Evolutionary conservation across 1,140 invertebrate species (phyloP), one percentile per base, ranked within the genome.

Genomic region (Melipona quadrifasciata): DNA sequence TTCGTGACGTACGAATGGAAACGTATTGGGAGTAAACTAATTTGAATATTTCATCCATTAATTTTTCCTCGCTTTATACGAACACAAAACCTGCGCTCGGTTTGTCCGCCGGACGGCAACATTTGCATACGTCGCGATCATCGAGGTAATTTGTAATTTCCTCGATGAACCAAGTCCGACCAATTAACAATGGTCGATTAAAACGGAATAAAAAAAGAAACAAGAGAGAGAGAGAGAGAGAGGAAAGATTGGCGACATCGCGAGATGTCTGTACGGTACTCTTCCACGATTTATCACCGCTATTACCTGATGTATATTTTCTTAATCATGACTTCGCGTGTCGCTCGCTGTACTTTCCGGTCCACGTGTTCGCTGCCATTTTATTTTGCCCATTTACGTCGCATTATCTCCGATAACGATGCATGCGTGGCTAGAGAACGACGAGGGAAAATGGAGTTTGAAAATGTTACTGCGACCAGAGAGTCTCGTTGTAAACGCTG

Each of bases 321-420:
- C 31, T 61, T 61, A 76, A 76, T 39, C 31, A 39, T 61, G 21
- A 61, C 21, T n/a, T 76, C 21, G 74, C 74, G 55, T 76, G 73
- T 31, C 47, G 58, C 19, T 24, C 27, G 27, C 5, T 27, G 16
- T 47, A 34, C 19, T 4, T 74, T 58, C 21, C 31, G 24, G 31
- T 2, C 51, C 19, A 55, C 27, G 2, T 31, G 51, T 53, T 21
- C 11, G n/a, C 17, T 10, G 27, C 5, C 3, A 24, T 8, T 57
- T 34, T 73, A 53, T 73, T 47, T 73, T 73, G n/a, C 53, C 6
- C 31, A 39, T 75, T 57, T 34, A 1, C 14, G 39, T 75, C 51
- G 53, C 19, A 14, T 27, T 24, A 53, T 51, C 39, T 16, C 8
- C 19, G 34, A 47, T 47, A 47, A 47, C 16, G 31, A 57, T 47